Base-by-base conservation (phyloP, 2,113 vertebrate species). In the Cyanoramphus novaezelandiae region DNA sequence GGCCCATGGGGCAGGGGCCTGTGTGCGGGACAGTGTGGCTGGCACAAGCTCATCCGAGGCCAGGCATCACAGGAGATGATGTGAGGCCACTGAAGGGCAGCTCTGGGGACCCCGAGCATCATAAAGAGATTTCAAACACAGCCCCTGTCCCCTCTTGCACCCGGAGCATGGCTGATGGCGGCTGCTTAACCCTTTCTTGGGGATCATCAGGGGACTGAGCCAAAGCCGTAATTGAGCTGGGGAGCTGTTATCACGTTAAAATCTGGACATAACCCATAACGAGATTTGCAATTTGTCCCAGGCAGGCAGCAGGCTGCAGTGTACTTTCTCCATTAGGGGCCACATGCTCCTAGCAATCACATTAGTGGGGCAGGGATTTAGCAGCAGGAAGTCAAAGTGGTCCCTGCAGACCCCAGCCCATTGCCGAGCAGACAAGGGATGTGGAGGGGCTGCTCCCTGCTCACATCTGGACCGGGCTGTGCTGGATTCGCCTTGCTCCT, bases 281-380 rank as follows among this genome's bases (percentile, higher is more conserved):
- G 12, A 88, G 93, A 95, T 97, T 97, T 96, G 92, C 89, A 95
- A 94, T 96, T 96, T 92, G 94, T 94, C 94, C 95, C 91, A 82
- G 91, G 86, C 94, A 96, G 93, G 88, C 85, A 94, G 53, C 95
- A 92, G 90, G 78, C 95, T 93, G 84, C 92, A 71, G 87, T 7
- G 29, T 78, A 37, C 84, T 85, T 82, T 89, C 87, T 85, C 92
- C 89, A 81, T 95, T 87, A 95, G 90, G 89, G 37, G 29, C 92
- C 5, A 16, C 15, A 37, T 82, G 87, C 55, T 10, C 27, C 39
- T 72, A 65, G 76, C 86, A 95, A 95, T 94, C 83, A 79, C 78
- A 79, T 97, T 95, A 96, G 82, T 24, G 75, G 89, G 95, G 57
- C 86, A 3, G 18, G 91, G 92, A 83, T 94, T 94, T 89, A 96